Evolutionary conservation across 1,140 invertebrate species (phyloP), one percentile per base, ranked within the genome.

Genomic region (Pseudomyrmex gracilis): DNA sequence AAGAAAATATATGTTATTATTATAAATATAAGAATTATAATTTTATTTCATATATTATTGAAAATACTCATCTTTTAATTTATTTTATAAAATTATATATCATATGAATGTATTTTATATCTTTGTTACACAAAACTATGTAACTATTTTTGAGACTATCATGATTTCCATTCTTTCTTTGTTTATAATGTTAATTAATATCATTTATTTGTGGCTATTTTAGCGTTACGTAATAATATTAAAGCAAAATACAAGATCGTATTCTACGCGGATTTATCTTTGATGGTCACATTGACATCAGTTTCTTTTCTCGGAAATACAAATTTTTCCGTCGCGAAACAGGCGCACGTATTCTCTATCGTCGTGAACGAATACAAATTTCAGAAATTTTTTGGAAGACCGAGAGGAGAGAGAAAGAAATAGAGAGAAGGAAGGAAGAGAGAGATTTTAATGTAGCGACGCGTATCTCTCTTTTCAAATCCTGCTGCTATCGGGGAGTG

Each of bases 391-490:
- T 53, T 47, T 43, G 63, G 20, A 70, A 20, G 51, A 70, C 17
- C 12, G 61, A 55, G 9, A n/a, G 47, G 13, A 4, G 20, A 20
- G 55, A 15, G 12, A n/a, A n/a, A 2, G 13, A 13, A 53, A 47
- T 17, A 49, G 24, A 60, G 15, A 34, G n/a, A 76, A 60, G 47
- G 7, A 53, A 34, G 45, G n/a, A 34, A 5, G 12, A 43, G 17
- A 63, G 47, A 22, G 45, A 67, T 74, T 85, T 68, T 85, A 82
- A 82, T 55, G 60, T 63, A 82, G n/a, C 60, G 49, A 73, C 55
- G 22, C 47, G 15, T 13, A 82, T 74, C 24, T 80, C 66, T 77
- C 73, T 77, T 71, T 63, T 74, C 24, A 63, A 43, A 74, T 34
- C 24, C 3, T 13, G 2, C 43, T 61, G 57, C 47, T 63, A 20